Percentiles rank a stretch among this genome's conserved stretches.
Evolutionary conservation across 2,113 vertebrate genomes (phyloP).

Genomic region (Ophthalmolycus amberensis): DNA sequence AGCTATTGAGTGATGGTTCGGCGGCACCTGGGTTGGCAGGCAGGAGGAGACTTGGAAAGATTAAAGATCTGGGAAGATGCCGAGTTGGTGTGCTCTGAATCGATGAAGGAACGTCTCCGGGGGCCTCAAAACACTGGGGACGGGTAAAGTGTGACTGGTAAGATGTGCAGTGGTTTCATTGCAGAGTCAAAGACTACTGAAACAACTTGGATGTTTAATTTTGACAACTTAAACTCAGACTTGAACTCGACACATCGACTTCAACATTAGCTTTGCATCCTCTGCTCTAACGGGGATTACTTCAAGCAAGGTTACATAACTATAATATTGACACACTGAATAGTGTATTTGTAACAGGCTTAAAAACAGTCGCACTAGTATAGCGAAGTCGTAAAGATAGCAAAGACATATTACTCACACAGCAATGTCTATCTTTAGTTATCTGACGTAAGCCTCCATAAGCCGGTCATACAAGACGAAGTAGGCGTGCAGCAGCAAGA

Average conservation of each 20-base stretch:
- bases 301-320: neutral
- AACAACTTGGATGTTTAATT: neutral
- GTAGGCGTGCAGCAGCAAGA: neutral
- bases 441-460: neutral
- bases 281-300: neutral
- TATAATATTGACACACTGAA: neutral
- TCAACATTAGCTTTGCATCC: neutral
- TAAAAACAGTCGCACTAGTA: too few species aligned
- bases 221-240: constrained; percentile 2
- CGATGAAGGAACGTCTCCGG: constrained; percentile 21
- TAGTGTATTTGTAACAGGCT: neutral
- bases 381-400: neutral
- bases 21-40: constrained; percentile 40
- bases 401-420: neutral
- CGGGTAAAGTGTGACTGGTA: neutral
- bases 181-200: neutral
- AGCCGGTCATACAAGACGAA: neutral
- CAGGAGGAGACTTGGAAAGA: constrained; percentile 42
- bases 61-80: constrained; percentile 34
- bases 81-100: constrained; percentile 32
- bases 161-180: constrained; percentile 8
- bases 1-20: constrained; percentile 60
- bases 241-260: neutral
- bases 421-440: neutral
- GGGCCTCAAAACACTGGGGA: neutral